A percentile compares a stretch with the other conserved stretches of the same genome.
Conservation (phyloP, 1,140 invertebrate species). For the Pygmarrhopalites habei region DNA sequence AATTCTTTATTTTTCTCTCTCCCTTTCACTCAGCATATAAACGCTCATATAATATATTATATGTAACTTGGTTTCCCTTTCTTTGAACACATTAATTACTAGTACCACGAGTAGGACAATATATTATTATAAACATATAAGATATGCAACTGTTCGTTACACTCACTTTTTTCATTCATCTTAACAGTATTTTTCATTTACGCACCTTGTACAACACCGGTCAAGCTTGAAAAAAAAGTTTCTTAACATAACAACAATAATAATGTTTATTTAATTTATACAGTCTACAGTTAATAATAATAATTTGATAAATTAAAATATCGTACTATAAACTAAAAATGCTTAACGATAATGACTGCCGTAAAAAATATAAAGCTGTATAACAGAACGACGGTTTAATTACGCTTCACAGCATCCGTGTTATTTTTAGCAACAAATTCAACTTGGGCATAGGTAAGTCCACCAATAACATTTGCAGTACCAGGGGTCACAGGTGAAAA, state of each 20-base stretch:
- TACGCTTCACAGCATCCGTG: slow-evolving; percentile 24
- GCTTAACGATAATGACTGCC: background rate
- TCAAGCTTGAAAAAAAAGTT: background rate
- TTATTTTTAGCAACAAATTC: slow-evolving; percentile 37
- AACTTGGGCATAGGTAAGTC: slow-evolving; percentile 35
- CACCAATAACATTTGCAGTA: slow-evolving; percentile 1
- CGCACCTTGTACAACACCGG: background rate
- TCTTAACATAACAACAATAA: background rate
- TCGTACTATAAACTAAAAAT: no score
- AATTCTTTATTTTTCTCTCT: no score
- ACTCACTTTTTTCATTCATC: background rate
- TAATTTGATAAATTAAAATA: background rate
- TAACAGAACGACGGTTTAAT: background rate
- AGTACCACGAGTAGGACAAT: background rate
- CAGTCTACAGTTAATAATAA: background rate
- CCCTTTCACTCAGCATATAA: no score
- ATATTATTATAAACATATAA: background rate
- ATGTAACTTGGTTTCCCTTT: no score
- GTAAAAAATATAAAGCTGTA: background rate
- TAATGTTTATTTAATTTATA: background rate
- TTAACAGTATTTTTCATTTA: background rate
- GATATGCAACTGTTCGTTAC: background rate
- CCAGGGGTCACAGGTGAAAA: background rate
- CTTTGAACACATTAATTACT: background rate
- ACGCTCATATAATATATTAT: no score